Evolutionary conservation across 2,113 vertebrate genomes (phyloP), one percentile per base, ranked within the genome.

Genomic region (Psophia crepitans): DNA sequence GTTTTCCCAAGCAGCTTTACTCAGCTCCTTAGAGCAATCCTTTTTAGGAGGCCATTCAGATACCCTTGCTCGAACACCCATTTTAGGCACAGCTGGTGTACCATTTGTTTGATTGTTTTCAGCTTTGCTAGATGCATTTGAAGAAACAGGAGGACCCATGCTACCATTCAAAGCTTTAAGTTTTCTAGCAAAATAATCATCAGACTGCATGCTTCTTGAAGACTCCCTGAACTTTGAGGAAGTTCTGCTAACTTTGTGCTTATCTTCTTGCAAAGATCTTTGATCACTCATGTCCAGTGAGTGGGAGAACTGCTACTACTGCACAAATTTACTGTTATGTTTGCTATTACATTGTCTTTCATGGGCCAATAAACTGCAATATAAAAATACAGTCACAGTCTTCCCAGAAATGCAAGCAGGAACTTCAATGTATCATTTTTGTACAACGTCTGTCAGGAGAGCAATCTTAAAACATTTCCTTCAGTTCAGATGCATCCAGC

Each of bases 1-100:
- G 74, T 98, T 98, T 73, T 99, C 99, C 99, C 99, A 99, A 2
- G 96, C 73, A 96, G 98, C 96, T 96, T 97, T 98, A 85, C 96
- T 83, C 58, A 98, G 66, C 32, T 98, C 98, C 91, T 98, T 98
- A 73, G 97, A 92, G 78, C 97, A 98, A 49, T 99, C 99, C 94
- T 99, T 99, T 93, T 98, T 99, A 5, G 99, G 99, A 37, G 99
- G 99, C 99, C 99, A 99, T 64, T 99, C 99, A 3, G 99, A 99
- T 64, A 99, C 99, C 94, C 99, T 98, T 68, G 99, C 99, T 96
- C 99, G 98, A 94, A 99, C 99, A 1, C 99, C 99, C 99, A 99
- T 99, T 98, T 99, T 99, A 96, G 99, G 99, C 98, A 99, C 97
- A 49, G 98, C 99, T 51, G 99, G 99, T 61, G 98, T 99, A 78